These are phyloP conservation scores for Diuraphis noxia DNA, from an alignment of 1,140 invertebrate species.

Conservation along the genomic window DNA sequence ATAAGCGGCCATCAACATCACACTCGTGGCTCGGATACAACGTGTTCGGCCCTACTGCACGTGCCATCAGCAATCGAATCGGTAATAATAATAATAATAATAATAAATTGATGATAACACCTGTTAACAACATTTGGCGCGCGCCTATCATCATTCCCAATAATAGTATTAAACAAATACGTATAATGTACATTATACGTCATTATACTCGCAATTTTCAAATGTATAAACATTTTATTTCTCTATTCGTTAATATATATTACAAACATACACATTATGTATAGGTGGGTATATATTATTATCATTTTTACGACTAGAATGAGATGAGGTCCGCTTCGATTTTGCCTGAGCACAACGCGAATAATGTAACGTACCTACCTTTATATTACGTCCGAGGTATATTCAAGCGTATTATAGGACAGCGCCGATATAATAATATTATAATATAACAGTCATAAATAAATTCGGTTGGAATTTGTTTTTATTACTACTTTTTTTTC, in stretches of 20 bases:
- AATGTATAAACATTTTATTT: neutral
- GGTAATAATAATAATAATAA: neutral
- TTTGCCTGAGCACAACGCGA: neutral
- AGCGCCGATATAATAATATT: neutral
- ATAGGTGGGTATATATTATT: neutral
- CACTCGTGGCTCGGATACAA: neutral
- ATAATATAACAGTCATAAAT: constrained; percentile 36
- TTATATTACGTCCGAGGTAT: neutral
- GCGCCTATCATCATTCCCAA: neutral
- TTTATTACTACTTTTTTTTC: constrained; percentile 18
- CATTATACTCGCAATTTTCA: neutral
- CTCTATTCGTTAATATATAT: neutral
- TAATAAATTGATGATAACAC: neutral
- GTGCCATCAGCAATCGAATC: neutral
- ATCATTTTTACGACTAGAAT: neutral
- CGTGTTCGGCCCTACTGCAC: constrained; percentile 8
- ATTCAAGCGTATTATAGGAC: neutral
- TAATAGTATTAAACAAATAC: neutral
- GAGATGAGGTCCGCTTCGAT: neutral
- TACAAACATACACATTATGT: neutral
- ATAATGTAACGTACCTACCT: constrained; percentile 10
- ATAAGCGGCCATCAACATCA: neutral
- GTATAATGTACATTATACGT: neutral
- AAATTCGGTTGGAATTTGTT: constrained; percentile 20
- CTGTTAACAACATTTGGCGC: neutral